phyloP scores from a whole-genome alignment of 2,888 invertebrate species.

The Agrotis ipsilon region DNA sequence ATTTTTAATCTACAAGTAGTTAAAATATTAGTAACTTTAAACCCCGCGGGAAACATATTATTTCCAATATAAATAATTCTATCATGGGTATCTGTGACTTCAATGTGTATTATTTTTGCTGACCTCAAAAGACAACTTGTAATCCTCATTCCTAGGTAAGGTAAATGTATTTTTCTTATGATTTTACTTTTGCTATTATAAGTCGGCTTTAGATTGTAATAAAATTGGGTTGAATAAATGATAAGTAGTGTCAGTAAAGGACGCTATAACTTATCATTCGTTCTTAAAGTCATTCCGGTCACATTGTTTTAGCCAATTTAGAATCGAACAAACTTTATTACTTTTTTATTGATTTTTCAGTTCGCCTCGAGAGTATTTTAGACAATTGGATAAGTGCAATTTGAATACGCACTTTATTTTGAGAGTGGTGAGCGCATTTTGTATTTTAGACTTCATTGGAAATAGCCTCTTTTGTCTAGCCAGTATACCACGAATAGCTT shows the following conservation, averaged over 20 bases:
- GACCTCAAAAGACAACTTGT: neutral
- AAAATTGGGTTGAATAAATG: constrained; percentile 47
- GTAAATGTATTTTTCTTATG: constrained; percentile 2
- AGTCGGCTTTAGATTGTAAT: constrained; percentile 30
- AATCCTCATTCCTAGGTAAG: neutral
- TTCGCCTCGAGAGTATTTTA: constrained; percentile 7
- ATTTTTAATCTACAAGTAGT: no score
- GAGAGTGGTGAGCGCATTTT: neutral
- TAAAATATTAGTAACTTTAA: no score
- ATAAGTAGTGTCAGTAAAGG: constrained; percentile 40
- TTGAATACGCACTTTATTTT: constrained; percentile 12
- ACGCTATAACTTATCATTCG: constrained; percentile 55
- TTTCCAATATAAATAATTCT: neutral
- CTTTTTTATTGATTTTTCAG: constrained; percentile 41
- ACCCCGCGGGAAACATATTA: no score
- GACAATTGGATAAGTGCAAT: constrained; percentile 10
- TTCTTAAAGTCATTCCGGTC: constrained; percentile 63
- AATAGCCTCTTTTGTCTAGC: neutral
- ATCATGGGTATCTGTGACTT: neutral
- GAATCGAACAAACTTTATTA: constrained; percentile 15
- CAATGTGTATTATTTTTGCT: neutral
- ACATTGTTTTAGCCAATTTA: constrained; percentile 59
- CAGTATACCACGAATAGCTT: neutral
- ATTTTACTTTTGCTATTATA: constrained; percentile 12
- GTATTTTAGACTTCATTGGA: neutral